phyloP scores from a whole-genome alignment of 2,888 invertebrate genomes.

The Xestia xanthographa region DNA sequence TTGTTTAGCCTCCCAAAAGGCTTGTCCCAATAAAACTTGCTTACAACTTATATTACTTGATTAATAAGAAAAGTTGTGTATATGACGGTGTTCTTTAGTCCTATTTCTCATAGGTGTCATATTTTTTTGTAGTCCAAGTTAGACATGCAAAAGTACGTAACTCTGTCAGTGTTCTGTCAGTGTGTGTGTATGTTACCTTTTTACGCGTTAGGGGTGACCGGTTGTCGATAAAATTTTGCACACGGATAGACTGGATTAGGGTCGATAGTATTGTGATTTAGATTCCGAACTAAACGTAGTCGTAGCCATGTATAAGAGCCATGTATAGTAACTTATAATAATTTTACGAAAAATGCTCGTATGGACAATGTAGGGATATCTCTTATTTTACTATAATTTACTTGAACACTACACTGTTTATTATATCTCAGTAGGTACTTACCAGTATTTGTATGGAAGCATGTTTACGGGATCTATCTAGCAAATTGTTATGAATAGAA shows the following conservation, averaged over 20 bases:
- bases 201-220: neutral
- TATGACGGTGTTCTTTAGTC: conserved; percentile 22
- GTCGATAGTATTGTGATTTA: neutral
- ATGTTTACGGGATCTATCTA: conserved; percentile 8
- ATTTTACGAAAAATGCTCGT: neutral
- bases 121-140: neutral
- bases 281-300: neutral
- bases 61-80: conserved; percentile 71
- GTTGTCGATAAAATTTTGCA: neutral
- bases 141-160: neutral
- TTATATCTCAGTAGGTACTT: neutral
- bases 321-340: neutral
- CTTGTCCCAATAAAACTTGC: conserved; percentile 74
- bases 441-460: neutral
- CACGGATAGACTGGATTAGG: neutral
- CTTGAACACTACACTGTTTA: neutral
- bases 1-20: conserved; percentile 71
- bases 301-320: neutral
- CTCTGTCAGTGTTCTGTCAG: neutral
- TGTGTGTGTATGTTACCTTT: neutral
- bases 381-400: neutral
- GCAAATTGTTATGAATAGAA: conserved; percentile 20
- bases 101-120: neutral
- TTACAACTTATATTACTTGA: conserved; percentile 70
- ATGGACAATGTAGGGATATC: neutral